Base-by-base conservation (phyloP, 2,888 invertebrate genomes). In the Elysia crispata region DNA sequence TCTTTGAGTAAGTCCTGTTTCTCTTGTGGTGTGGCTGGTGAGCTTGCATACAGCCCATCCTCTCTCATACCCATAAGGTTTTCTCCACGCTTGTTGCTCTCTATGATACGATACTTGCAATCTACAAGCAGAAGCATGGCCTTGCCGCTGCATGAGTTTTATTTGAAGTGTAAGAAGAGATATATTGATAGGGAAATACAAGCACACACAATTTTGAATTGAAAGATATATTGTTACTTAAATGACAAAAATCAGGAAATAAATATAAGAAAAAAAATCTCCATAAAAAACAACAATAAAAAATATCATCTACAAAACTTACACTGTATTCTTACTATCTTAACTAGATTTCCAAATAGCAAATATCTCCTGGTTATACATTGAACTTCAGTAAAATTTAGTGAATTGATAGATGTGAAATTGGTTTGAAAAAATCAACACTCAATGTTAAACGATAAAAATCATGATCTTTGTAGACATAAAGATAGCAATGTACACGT, bases 91-190 rank as follows among this genome's bases (percentile, higher is more conserved):
- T 77, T 60, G 50, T 70, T 23, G 18, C 25, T 31, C 23, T 77
- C 86, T 23, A 90, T 83, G 18, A 92, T 88, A 74, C 89, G 86
- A 85, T 92, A 92, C 84, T 92, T 92, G 84, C 92, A 92, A 76
- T 92, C 91, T 15, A 93, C 89, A 18, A 93, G 85, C 64, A 93
- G 87, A 76, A 93, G 84, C 93, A 93, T 93, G 1, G 92, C 92
- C 74, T 91, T 91, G 6, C 91, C 90, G 86, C 92, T 92, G 11
- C 11, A 41, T 41, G 11, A 11, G 3, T 41, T 41, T 41, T 41
- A 41, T 41, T 41, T 41, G 85, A 83, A 85, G 73, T 57, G 28
- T 6, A 50, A 54, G 50, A 49, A 25, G 50, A 66, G n/a, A n/a
- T n/a, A n/a, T n/a, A 60, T 41, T 41, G 41, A 60, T 15, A 54